These are phyloP conservation scores for Rhagium mordax DNA, from an alignment of 2,888 invertebrate species.

Conservation along the genomic window DNA sequence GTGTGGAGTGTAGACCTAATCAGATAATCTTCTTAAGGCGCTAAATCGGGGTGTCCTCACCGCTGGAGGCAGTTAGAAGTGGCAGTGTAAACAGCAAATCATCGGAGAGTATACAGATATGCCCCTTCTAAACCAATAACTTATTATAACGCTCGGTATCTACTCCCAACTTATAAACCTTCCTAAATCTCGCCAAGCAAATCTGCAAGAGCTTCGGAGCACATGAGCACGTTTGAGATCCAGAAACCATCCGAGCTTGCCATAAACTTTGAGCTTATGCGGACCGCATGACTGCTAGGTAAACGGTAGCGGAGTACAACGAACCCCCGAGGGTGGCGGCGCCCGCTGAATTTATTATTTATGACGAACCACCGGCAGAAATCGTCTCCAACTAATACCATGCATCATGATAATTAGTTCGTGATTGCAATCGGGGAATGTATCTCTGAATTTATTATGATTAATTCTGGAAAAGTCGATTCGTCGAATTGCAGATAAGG, in stretches of 20 bases:
- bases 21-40: slow-evolving; percentile 56
- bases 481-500: background rate
- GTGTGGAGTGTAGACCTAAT: slow-evolving; percentile 41
- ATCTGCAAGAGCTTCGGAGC: slow-evolving; percentile 63
- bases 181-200: slow-evolving; percentile 67
- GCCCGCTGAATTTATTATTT: slow-evolving; percentile 51
- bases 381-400: slow-evolving; percentile 55
- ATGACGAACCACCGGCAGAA: slow-evolving; percentile 50
- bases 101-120: slow-evolving; percentile 66
- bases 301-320: slow-evolving; percentile 47
- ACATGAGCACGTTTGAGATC: slow-evolving; percentile 66
- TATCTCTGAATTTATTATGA: slow-evolving; percentile 43
- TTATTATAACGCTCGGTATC: slow-evolving; percentile 61
- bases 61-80: slow-evolving; percentile 48
- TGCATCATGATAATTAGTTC: slow-evolving; percentile 54
- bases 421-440: slow-evolving; percentile 49
- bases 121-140: slow-evolving; percentile 66
- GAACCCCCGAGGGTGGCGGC: slow-evolving; percentile 33
- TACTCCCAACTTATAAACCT: slow-evolving; percentile 66
- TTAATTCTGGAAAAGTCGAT: slow-evolving; percentile 23
- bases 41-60: slow-evolving; percentile 51
- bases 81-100: slow-evolving; percentile 63
- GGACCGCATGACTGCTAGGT: slow-evolving; percentile 70
- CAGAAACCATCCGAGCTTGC: slow-evolving; percentile 67
- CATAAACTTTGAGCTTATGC: slow-evolving; percentile 69